Evolutionary conservation across 2,888 invertebrate species (phyloP), one percentile per base, ranked within the genome.

Genomic region (Drosophila dives): DNA sequence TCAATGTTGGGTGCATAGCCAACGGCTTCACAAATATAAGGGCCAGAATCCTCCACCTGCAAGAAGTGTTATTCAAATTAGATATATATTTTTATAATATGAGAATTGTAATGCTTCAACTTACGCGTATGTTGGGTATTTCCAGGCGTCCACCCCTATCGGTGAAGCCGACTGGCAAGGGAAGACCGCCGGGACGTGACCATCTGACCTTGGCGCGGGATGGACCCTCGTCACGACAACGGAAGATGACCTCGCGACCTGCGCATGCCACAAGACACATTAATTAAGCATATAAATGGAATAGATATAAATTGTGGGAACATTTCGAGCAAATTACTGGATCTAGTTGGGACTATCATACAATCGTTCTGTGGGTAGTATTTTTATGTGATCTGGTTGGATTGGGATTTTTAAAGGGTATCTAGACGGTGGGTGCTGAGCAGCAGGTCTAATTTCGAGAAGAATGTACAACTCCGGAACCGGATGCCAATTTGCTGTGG

Each of bases 221-320:
- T 0, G 95, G 95, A n/a, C 98, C 97, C 93, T 97, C 97, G 90
- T 98, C 98, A 78, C 98, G 96, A 91, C 99, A 99, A 93, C 96
- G 96, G 94, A 98, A 97, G 40, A 98, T 97, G 45, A 98, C 98
- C 93, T 98, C 98, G 49, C 97, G 96, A 92, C 97, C 98, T 98
- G 51, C n/a, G 29, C 55, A 63, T 38, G n/a, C 23, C 64, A 53
- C 55, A 55, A 12, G 40, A 38, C 5, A n/a, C 2, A 29, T 83
- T 67, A 83, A 34, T 1, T 11, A 29, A 42, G 5, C 33, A 45
- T 15, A 56, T 10, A 15, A 36, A n/a, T 48, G 55, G 29, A 49
- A 32, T 0, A 33, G 26, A 51, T 17, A n/a, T 26, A n/a, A 0
- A 32, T 33, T 23, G 36, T 4, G 50, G 64, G 50, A 63, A 42